Conservation (phyloP, 2,797 vertebrate species). For the Chrosomus eos region DNA sequence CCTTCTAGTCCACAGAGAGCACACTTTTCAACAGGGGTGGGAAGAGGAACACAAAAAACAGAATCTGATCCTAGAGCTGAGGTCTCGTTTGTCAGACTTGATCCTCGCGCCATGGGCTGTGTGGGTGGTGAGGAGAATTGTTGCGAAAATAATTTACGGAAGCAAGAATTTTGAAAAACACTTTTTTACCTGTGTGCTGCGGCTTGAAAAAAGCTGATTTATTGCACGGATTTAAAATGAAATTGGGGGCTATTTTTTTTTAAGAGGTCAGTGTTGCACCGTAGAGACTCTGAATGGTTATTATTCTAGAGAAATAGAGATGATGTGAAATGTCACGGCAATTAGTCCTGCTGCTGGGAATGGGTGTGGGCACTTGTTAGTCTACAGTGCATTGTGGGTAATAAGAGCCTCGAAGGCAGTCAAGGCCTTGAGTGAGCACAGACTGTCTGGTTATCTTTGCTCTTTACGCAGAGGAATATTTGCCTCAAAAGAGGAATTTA, state of each 20-base stretch:
- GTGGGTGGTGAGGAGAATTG: conserved; percentile 41
- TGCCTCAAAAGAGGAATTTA: conserved; percentile 1
- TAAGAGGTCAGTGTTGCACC: conserved; percentile 24
- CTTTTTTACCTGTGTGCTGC: conserved; percentile 26
- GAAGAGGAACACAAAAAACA: conserved; percentile 23
- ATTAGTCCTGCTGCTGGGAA: conserved; percentile 36
- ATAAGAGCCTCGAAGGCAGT: conserved; percentile 34
- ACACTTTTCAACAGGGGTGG: neutral
- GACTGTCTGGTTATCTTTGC: conserved; percentile 7
- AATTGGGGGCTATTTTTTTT: conserved; percentile 23
- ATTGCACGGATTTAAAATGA: conserved; percentile 14
- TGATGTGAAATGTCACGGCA: conserved; percentile 41
- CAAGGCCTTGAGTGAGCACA: conserved; percentile 17
- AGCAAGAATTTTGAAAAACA: neutral
- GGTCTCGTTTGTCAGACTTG: conserved; percentile 23
- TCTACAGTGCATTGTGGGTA: conserved; percentile 37
- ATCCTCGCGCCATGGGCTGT: conserved; percentile 12
- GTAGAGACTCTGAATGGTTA: conserved; percentile 26
- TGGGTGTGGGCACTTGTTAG: conserved; percentile 5
- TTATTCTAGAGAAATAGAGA: conserved; percentile 28
- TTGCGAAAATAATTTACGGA: conserved; percentile 19
- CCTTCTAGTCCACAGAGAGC: conserved; percentile 19
- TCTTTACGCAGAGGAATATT: conserved; percentile 2
- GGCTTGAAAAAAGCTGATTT: conserved; percentile 35
- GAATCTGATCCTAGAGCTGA: conserved; percentile 1